phyloP scores from a whole-genome alignment of 2,797 vertebrate genomes.

The Pangasius mekongensis region DNA sequence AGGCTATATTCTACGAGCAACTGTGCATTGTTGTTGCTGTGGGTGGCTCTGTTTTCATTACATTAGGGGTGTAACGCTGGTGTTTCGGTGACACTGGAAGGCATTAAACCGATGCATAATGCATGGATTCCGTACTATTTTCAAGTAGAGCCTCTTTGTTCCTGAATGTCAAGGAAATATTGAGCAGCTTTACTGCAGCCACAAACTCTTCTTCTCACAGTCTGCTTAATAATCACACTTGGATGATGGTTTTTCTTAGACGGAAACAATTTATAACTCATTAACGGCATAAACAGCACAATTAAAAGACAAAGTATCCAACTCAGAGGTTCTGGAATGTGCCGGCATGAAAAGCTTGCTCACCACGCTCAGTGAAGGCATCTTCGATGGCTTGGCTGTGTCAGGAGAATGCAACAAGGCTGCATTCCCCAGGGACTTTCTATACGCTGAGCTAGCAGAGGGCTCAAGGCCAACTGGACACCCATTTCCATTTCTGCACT shows the following conservation, averaged over 20 bases:
- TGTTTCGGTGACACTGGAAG: neutral
- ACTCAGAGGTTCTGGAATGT: too few species aligned
- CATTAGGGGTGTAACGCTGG: neutral
- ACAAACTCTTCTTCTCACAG: neutral
- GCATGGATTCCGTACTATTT: neutral
- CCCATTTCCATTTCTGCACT: too few species aligned
- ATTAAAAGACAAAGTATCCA: neutral
- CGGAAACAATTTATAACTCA: neutral
- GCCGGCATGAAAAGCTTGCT: too few species aligned
- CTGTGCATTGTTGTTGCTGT: constrained; percentile 14
- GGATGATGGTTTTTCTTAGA: neutral
- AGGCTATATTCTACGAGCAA: neutral
- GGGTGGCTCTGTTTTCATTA: constrained; percentile 4
- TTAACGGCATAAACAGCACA: neutral
- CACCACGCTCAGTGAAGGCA: too few species aligned
- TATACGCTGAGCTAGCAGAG: too few species aligned
- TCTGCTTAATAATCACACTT: neutral
- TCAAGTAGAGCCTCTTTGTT: neutral
- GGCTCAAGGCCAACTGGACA: too few species aligned
- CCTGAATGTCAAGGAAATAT: neutral
- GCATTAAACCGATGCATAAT: neutral
- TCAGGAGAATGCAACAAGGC: too few species aligned
- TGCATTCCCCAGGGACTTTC: too few species aligned
- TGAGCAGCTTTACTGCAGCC: neutral
- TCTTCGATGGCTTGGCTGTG: too few species aligned